These are phyloP conservation scores for Zalophus californianus DNA, from an alignment of 2,797 vertebrate species.

Conservation along the genomic window DNA sequence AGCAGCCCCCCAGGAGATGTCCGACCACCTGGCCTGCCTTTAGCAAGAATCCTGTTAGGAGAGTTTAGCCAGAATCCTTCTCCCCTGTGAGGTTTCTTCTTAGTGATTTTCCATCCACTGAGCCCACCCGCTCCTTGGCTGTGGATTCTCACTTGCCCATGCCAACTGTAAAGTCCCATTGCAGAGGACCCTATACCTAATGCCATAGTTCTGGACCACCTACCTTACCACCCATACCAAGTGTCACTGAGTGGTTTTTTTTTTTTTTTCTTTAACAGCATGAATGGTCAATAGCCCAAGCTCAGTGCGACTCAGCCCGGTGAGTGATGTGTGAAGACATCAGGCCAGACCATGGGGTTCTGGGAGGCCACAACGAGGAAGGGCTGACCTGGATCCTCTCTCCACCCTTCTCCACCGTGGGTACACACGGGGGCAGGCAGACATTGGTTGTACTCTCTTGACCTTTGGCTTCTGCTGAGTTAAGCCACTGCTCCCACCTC, in stretches of 20 bases:
- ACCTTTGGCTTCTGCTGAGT: not conserved
- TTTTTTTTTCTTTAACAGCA: not conserved
- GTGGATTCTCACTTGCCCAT: not conserved
- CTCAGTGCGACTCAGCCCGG: not conserved
- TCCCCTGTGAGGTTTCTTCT: not conserved
- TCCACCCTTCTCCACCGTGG: accelerated
- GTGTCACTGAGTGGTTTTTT: not conserved
- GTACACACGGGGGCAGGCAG: not conserved
- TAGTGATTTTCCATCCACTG: not conserved
- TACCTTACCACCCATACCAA: not conserved
- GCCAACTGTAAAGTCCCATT: not conserved
- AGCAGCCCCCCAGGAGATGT: no score
- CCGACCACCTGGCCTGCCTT: not conserved
- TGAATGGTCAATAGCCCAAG: no score
- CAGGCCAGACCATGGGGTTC: not conserved
- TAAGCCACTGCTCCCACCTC: not conserved
- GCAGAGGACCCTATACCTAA: not conserved
- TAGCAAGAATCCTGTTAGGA: not conserved
- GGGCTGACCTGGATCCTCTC: not conserved
- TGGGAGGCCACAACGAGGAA: not conserved
- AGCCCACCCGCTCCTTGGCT: not conserved
- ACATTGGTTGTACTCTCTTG: no score
- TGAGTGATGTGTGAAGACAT: not conserved
- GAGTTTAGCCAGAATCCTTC: not conserved
- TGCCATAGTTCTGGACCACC: not conserved